Percentiles rank a stretch among this genome's conserved stretches.
These are phyloP conservation scores for Phoebastria nigripes DNA, from an alignment of 2,797 vertebrate genomes.

Conservation along the genomic window DNA sequence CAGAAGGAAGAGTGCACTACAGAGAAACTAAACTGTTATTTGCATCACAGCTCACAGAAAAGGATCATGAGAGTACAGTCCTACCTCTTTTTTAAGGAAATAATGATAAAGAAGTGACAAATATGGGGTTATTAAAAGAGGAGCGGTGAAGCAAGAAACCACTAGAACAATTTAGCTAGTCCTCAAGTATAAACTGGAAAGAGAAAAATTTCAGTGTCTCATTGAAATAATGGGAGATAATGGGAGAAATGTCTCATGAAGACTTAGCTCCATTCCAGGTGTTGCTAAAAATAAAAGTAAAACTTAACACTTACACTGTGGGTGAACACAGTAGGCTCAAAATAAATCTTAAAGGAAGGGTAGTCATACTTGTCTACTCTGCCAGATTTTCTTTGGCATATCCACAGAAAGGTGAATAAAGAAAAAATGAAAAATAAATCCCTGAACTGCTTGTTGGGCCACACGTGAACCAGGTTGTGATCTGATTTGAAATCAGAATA, in stretches of 20 bases:
- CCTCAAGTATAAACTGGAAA: not conserved
- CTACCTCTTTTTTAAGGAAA: not conserved
- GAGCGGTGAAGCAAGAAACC: not conserved
- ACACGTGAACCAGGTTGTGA: rapidly evolving
- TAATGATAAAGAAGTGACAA: not conserved
- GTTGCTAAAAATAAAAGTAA: not conserved
- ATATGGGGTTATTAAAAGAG: not conserved
- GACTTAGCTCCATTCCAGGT: not conserved
- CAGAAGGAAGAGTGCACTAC: not conserved
- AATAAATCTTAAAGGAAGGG: not conserved
- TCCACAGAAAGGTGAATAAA: not conserved
- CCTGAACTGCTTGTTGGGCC: not conserved
- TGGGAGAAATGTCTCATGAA: not conserved
- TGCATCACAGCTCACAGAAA: not conserved
- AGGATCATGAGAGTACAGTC: not conserved
- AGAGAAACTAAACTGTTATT: not conserved
- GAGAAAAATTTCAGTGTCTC: not conserved
- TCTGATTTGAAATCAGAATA: not conserved
- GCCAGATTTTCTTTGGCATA: not conserved
- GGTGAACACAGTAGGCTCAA: not conserved
- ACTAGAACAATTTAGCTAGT: not conserved
- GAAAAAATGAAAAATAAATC: not conserved
- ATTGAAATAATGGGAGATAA: not conserved
- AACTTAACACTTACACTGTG: not conserved
- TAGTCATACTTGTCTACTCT: not conserved